Conservation (phyloP, 2,797 vertebrate species). For the Cirrhinus mrigala region DNA sequence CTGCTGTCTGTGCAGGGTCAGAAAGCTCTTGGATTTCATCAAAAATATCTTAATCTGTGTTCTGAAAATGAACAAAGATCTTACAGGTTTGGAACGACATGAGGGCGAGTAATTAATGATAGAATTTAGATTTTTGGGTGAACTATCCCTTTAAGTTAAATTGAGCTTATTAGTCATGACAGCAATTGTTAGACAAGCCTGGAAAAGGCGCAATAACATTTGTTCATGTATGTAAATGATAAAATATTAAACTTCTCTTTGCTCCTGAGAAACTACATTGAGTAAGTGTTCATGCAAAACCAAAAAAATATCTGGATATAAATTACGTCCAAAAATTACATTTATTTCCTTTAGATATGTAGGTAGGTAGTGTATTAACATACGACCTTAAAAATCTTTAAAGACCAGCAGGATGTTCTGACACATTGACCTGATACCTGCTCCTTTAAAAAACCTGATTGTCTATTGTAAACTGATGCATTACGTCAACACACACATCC, state of each 20-base stretch:
- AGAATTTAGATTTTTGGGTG: no score
- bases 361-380: not conserved
- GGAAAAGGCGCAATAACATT: not conserved
- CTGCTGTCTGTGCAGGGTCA: no score
- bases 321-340: not conserved
- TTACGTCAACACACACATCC: not conserved
- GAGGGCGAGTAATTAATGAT: no score
- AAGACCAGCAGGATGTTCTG: not conserved
- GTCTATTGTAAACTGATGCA: not conserved
- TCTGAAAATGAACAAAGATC: no score
- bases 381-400: not conserved
- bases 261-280: not conserved
- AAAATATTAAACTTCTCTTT: not conserved
- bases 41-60: no score
- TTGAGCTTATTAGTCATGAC: not conserved
- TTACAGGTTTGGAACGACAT: no score
- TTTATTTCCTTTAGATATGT: not conserved
- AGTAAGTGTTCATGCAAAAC: not conserved
- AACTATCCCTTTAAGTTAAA: not conserved
- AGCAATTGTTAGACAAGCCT: not conserved
- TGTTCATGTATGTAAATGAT: not conserved
- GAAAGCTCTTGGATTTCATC: no score
- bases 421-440: slow-evolving; percentile 4
- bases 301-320: not conserved
- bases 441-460: slow-evolving; percentile 11